phyloP scores from a whole-genome alignment of 2,888 invertebrate genomes.

The Oegoconia quadripuncta region DNA sequence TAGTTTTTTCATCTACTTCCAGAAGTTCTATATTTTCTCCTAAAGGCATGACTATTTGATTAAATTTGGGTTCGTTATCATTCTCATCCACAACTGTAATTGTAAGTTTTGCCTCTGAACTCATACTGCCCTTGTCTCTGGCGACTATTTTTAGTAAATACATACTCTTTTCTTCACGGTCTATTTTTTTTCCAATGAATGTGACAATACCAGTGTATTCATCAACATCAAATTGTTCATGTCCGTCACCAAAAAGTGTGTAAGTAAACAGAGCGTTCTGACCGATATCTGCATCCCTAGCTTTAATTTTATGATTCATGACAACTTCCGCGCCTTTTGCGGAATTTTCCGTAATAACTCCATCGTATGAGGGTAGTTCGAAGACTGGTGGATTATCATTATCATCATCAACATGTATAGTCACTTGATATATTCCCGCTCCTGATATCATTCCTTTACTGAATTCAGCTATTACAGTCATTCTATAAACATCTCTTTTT shows the following conservation, averaged over 20 bases:
- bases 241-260: constrained; percentile 85
- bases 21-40: constrained; percentile 83
- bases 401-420: constrained; percentile 89
- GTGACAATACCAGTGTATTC: constrained; percentile 80
- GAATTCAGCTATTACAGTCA: constrained; percentile 90
- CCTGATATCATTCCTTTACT: constrained; percentile 83
- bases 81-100: constrained; percentile 88
- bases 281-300: constrained; percentile 85
- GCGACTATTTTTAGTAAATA: constrained; percentile 87
- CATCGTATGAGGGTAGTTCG: constrained; percentile 84
- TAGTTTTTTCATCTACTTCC: constrained; percentile 79
- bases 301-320: constrained; percentile 83
- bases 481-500: constrained; percentile 83
- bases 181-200: constrained; percentile 80
- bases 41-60: constrained; percentile 83
- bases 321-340: constrained; percentile 83
- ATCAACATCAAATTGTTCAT: constrained; percentile 85
- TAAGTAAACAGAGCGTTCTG: constrained; percentile 84
- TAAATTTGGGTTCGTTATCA: constrained; percentile 87
- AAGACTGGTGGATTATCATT: constrained; percentile 93
- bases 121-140: constrained; percentile 86
- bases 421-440: constrained; percentile 89
- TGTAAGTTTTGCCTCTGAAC: constrained; percentile 84
- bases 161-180: constrained; percentile 84
- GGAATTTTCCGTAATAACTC: constrained; percentile 88